Base-by-base conservation (phyloP, 2,888 invertebrate genomes). In the Drosophila heteroneura region DNA sequence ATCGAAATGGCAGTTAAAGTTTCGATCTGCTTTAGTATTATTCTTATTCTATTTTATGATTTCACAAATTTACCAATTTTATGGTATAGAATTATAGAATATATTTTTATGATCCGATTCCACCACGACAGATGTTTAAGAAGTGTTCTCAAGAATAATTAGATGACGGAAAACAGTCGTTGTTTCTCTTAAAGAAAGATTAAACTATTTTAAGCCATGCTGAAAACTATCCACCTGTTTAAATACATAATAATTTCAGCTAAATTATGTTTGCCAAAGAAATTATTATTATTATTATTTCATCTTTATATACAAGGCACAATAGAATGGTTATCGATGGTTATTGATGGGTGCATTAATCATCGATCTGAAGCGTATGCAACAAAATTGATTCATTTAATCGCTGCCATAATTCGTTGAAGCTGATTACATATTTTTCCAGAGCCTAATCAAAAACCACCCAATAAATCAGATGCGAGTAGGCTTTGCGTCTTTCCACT, bases 241-340 rank as follows among this genome's bases (percentile, higher is more conserved):
- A 10, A 41, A 41, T n/a, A 3, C 12, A 5, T 3, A n/a, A n/a
- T n/a, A n/a, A n/a, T n/a, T 12, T 44, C 3, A n/a, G 12, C 6
- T 6, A 3, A 44, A 22, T 6, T n/a, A 0, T 5, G 22, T 14
- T 22, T 6, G 1, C 0, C 0, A 6, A 1, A 6, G 1, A 22
- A 44, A 44, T 44, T 2, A 3, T 5, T 26, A 26, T 5, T 26
- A 26, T 26, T 2, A 26, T 26, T 26, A 26, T 26, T 7, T n/a
- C 1, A n/a, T 6, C 12, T 12, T 12, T 9, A 12, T 22, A 16
- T 1, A 1, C 22, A 53, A 33, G 10, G 9, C 16, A 16, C 22
- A 5, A 7, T 5, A 2, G 22, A 47, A 22, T 22, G 1, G 0
- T 6, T 54, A 35, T 54, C 54, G 35, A 35, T 26, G 35, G 9